Percentiles rank a stretch among this genome's conserved stretches.
Evolutionary conservation across 2,113 vertebrate genomes (phyloP).

Genomic region (Boleophthalmus pectinirostris): DNA sequence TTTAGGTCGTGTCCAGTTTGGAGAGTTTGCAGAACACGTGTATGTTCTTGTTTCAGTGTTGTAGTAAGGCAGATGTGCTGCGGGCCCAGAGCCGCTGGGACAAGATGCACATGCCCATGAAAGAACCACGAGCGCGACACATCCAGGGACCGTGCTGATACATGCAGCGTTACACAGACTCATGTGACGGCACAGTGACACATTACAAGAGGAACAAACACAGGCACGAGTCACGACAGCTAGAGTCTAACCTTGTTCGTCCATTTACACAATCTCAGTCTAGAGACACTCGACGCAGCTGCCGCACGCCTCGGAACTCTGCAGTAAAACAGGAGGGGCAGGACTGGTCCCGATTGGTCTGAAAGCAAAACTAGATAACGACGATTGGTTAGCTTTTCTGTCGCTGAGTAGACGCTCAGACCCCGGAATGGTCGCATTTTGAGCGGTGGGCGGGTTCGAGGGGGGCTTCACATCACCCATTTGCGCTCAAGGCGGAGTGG

Average conservation of each 20-base stretch:
- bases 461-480: constrained; percentile 22
- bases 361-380: neutral
- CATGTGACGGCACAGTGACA: constrained; percentile 35
- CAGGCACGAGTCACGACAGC: constrained; percentile 65
- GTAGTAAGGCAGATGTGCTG: neutral
- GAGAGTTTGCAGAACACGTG: too few species aligned
- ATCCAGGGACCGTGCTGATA: constrained; percentile 37
- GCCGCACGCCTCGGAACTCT: constrained; percentile 72
- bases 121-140: constrained; percentile 45
- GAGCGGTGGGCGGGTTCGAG: constrained; percentile 34
- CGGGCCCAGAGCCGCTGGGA: constrained; percentile 31
- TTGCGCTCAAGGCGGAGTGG: constrained; percentile 64
- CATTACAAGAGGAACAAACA: constrained; percentile 57
- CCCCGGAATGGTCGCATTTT: constrained; percentile 55
- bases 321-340: constrained; percentile 81
- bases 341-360: constrained; percentile 60
- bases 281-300: constrained; percentile 54
- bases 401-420: constrained; percentile 40
- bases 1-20: too few species aligned
- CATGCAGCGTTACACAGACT: constrained; percentile 50
- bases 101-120: constrained; percentile 49
- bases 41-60: too few species aligned
- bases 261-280: constrained; percentile 62
- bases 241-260: constrained; percentile 65
- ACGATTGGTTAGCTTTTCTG: constrained; percentile 50